Base-by-base conservation (phyloP, 92 coral and sea anemone genomes). In the Actinernus sp. region DNA sequence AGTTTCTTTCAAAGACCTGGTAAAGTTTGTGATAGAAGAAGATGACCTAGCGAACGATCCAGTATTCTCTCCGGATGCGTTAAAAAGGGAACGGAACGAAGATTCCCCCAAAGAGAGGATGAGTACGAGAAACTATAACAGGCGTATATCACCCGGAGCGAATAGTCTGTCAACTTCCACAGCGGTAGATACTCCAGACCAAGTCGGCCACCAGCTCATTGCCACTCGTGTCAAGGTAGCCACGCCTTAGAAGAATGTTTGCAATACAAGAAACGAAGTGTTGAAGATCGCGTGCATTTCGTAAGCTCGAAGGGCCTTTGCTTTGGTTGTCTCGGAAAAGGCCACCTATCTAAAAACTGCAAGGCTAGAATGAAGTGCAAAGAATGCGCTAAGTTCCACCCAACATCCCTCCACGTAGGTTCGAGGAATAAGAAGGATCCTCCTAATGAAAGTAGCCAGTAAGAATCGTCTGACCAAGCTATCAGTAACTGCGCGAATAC, bases 41-140 rank as follows among this genome's bases (percentile, higher is more conserved):
- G 54, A 87, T 18, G 87, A 85, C 4, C 72, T 79, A 8, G 87
- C 64, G 3, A 85, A 78, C 19, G 91, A 85, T 44, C 86, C 91
- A 0, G 48, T 85, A n/a, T 85, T 78, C 72, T 85, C 87, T n/a
- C 75, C 76, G 3, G 76, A 76, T 23, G 76, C 76, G 24, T 32
- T 76, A 11, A 76, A 49, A 26, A 53, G 30, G 1, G 76, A 76
- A 26, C 20, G 51, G 30, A 65, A 33, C 31, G 46, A 51, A 59
- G 39, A n/a, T n/a, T n/a, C n/a, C n/a, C n/a, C n/a, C n/a, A n/a
- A n/a, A n/a, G 62, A 14, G 3, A 22, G n/a, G n/a, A n/a, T n/a
- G n/a, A n/a, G n/a, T n/a, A n/a, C n/a, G n/a, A n/a, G n/a, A n/a
- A n/a, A n/a, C n/a, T n/a, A n/a, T n/a, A n/a, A n/a, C n/a, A n/a